Evolutionary conservation across 2,888 invertebrate genomes (phyloP).

Genomic region (Eristalis pertinax): DNA sequence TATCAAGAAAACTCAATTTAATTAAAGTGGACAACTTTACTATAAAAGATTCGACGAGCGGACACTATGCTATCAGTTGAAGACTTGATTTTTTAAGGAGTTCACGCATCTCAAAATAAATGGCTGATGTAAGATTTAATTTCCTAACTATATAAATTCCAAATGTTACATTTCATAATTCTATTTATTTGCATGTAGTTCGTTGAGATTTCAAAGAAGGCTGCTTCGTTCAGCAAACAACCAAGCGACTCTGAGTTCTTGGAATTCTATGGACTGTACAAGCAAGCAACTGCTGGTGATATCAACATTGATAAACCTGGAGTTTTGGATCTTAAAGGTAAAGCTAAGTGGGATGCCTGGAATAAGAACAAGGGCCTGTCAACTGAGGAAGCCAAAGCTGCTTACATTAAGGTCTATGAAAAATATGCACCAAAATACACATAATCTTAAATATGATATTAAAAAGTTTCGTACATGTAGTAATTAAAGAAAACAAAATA

Average conservation of each 20-base stretch:
- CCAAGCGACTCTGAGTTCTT: constrained; percentile 91
- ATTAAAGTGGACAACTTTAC: neutral
- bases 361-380: constrained; percentile 89
- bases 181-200: constrained; percentile 1
- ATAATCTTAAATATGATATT: constrained; percentile 61
- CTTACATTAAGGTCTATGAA: constrained; percentile 88
- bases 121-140: constrained; percentile 44
- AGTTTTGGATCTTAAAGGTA: constrained; percentile 92
- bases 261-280: constrained; percentile 91
- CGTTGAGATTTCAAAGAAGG: constrained; percentile 84
- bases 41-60: constrained; percentile 10
- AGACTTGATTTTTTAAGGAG: neutral
- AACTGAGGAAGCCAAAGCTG: constrained; percentile 89
- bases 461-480: neutral
- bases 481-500: neutral
- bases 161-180: neutral
- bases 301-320: constrained; percentile 92
- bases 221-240: constrained; percentile 84
- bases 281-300: constrained; percentile 92
- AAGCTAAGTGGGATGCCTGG: constrained; percentile 98
- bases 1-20: constrained; percentile 27
- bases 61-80: neutral
- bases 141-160: neutral
- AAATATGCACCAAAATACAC: constrained; percentile 83
- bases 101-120: neutral